A percentile compares a stretch with the other conserved stretches of the same genome.
Conservation (phyloP, 2,113 vertebrate species). For the Ophthalmolycus amberensis region DNA sequence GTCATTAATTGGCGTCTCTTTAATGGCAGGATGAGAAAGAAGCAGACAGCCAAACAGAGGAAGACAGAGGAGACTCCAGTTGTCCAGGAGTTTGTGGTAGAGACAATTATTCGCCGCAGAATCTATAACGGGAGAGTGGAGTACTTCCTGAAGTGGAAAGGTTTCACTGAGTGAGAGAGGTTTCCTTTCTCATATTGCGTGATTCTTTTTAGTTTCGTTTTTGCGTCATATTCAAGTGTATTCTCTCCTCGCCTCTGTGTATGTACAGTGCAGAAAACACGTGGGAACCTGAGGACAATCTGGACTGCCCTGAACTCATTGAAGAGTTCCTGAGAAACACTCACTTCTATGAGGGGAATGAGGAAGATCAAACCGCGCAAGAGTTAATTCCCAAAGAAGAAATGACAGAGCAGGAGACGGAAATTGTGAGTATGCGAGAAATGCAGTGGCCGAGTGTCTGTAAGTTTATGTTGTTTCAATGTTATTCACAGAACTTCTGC, state of each 20-base stretch:
- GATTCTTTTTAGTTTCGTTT: background rate
- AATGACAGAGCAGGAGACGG: slow-evolving; percentile 78
- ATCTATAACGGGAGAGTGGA: slow-evolving; percentile 95
- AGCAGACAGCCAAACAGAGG: slow-evolving; percentile 98
- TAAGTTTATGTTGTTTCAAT: slow-evolving; percentile 26
- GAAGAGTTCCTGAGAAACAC: slow-evolving; percentile 94
- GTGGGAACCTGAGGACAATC: slow-evolving; percentile 98
- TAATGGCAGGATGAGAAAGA: slow-evolving; percentile 96
- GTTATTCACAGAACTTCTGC: slow-evolving; percentile 45
- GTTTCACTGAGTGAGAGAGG: slow-evolving; percentile 95
- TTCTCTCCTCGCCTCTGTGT: background rate
- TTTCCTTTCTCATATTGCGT: background rate
- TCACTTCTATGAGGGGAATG: slow-evolving; percentile 80
- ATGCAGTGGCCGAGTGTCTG: slow-evolving; percentile 1
- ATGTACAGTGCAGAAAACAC: slow-evolving; percentile 94
- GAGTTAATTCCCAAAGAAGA: slow-evolving; percentile 79
- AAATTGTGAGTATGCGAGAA: slow-evolving; percentile 76
- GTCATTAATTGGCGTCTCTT: background rate
- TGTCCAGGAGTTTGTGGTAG: slow-evolving; percentile 97
- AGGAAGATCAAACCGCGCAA: slow-evolving; percentile 49
- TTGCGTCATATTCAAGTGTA: background rate
- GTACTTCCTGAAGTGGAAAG: slow-evolving; percentile 99
- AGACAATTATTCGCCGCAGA: slow-evolving; percentile 93
- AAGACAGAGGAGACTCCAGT: slow-evolving; percentile 94
- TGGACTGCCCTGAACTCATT: slow-evolving; percentile 98